Percentiles rank a stretch among this genome's conserved stretches.
Evolutionary conservation across 2,113 vertebrate genomes (phyloP).

Genomic region (Coreoperca whiteheadi): DNA sequence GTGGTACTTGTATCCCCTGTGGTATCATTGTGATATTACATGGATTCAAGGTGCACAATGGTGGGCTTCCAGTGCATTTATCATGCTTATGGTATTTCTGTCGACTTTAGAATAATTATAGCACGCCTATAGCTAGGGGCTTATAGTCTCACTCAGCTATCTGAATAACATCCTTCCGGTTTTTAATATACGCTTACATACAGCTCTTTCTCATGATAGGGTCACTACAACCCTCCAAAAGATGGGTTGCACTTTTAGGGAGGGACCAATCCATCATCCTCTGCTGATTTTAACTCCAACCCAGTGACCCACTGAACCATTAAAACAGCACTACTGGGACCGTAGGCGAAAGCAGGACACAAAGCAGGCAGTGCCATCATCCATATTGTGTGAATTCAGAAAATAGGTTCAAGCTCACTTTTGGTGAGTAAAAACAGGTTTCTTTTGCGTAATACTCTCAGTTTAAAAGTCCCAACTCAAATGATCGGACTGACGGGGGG

Average conservation of each 20-base stretch:
- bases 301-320: conserved; percentile 43
- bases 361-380: not conserved
- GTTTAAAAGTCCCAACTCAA: not conserved
- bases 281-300: conserved; percentile 19
- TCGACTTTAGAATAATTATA: conserved; percentile 9
- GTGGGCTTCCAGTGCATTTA: conserved; percentile 28
- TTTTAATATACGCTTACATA: not conserved
- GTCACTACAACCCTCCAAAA: not conserved
- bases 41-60: conserved; percentile 17
- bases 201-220: not conserved
- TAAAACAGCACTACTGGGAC: conserved; percentile 41
- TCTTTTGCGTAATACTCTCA: not conserved
- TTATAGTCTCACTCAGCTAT: not conserved
- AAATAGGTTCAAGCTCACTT: not conserved
- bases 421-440: not conserved
- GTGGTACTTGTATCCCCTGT: conserved; percentile 18
- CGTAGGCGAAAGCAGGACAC: not conserved
- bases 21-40: conserved; percentile 19
- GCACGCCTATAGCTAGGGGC: not conserved
- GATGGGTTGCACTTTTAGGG: conserved; percentile 21
- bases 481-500: not conserved
- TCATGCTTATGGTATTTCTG: conserved; percentile 33
- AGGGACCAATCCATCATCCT: conserved; percentile 13
- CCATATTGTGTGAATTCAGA: no score
- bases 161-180: not conserved